A percentile compares a stretch with the other conserved stretches of the same genome.
phyloP scores from a whole-genome alignment of 2,797 vertebrate species.

The Tokudaia muenninki region DNA sequence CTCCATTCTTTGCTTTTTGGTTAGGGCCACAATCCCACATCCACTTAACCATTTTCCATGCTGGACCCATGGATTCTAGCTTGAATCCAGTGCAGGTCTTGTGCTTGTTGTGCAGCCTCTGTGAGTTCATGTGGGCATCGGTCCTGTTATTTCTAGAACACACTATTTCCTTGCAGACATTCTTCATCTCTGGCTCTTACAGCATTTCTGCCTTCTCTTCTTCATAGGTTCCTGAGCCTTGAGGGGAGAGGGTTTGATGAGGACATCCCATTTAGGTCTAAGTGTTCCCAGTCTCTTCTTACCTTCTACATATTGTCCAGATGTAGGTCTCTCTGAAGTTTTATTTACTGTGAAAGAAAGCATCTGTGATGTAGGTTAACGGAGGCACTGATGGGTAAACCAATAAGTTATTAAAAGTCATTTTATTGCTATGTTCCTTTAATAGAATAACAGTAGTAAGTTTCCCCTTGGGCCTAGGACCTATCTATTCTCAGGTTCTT shows the following conservation, averaged over 20 bases:
- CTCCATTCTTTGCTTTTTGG: background rate
- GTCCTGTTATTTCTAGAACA: background rate
- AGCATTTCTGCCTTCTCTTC: background rate
- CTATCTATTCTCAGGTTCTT: background rate
- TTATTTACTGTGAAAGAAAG: too few relatives aligned
- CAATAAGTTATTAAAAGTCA: background rate
- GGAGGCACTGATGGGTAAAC: background rate
- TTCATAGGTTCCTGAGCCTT: background rate
- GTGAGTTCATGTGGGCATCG: background rate
- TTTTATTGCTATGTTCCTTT: background rate
- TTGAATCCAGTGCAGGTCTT: background rate
- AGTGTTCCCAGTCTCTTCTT: background rate
- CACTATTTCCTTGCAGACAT: background rate
- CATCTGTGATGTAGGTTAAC: background rate
- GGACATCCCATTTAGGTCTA: background rate
- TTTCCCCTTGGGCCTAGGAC: background rate
- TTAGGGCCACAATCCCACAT: too few relatives aligned
- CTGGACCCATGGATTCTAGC: background rate
- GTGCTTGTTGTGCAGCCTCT: background rate
- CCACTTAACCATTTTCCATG: background rate
- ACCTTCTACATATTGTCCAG: background rate
- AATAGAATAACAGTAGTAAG: background rate
- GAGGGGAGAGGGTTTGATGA: background rate
- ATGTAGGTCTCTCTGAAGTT: too few relatives aligned
- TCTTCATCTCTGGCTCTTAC: background rate